These are phyloP conservation scores for Myzus persicae DNA, from an alignment of 1,140 invertebrate species.

Conservation along the genomic window DNA sequence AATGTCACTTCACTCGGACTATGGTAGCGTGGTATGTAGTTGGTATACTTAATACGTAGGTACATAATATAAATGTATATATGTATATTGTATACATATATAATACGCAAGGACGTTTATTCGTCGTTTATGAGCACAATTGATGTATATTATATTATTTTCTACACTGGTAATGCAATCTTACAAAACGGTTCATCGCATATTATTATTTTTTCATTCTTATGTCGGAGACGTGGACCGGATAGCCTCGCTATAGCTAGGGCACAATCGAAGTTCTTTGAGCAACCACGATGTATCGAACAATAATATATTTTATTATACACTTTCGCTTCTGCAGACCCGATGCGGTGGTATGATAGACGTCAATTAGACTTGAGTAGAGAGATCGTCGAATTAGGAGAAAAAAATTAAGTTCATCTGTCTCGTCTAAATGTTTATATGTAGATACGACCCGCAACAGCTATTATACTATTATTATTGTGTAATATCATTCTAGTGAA, in stretches of 20 bases:
- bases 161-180: not conserved
- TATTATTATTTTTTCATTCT: not conserved
- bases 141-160: constrained; percentile 1
- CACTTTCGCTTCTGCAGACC: not conserved
- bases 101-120: not conserved
- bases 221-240: not conserved
- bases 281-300: not conserved
- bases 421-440: not conserved
- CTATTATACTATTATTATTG: not conserved
- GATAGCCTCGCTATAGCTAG: not conserved
- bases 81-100: not conserved
- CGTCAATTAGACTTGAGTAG: not conserved
- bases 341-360: not conserved
- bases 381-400: not conserved
- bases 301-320: not conserved
- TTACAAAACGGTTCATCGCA: not conserved
- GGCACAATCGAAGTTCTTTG: not conserved
- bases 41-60: not conserved
- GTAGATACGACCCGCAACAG: too few species aligned
- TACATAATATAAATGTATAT: too few species aligned
- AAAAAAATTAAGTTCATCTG: not conserved
- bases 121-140: not conserved
- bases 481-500: too few species aligned
- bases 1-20: not conserved
- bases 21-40: not conserved